Percentiles rank a stretch among this genome's conserved stretches.
Evolutionary conservation across 1,140 invertebrate species (phyloP).

Genomic region (Venustaconcha ellipsiformis): DNA sequence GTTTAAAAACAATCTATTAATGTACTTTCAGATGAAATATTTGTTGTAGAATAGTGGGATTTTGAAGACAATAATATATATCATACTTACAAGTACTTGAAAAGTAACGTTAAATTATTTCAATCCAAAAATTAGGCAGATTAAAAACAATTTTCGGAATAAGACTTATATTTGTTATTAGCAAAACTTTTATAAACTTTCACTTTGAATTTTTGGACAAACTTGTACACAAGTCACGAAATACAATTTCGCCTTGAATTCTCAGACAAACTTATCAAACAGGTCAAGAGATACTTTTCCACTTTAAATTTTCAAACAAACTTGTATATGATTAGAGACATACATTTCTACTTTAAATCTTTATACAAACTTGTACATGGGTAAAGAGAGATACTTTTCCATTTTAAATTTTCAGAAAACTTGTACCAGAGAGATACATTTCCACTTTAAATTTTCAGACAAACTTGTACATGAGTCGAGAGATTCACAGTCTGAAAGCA

Average conservation of each 20-base stretch:
- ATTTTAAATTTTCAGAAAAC: neutral
- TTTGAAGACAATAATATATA: no score
- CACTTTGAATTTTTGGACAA: constrained; percentile 43
- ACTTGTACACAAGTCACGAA: constrained; percentile 54
- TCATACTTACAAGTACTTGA: no score
- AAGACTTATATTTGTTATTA: no score
- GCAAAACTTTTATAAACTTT: neutral
- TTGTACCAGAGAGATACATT: neutral
- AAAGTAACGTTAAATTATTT: no score
- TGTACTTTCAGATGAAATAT: no score
- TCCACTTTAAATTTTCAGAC: constrained; percentile 39
- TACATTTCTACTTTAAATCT: constrained; percentile 15
- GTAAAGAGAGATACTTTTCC: neutral
- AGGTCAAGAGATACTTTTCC: neutral
- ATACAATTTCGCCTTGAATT: constrained; percentile 30
- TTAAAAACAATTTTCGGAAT: no score
- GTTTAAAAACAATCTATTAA: no score
- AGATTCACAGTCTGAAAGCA: constrained; percentile 54
- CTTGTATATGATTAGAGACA: constrained; percentile 54
- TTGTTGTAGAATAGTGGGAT: no score
- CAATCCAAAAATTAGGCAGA: no score
- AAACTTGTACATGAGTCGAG: constrained; percentile 54
- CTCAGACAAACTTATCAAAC: neutral
- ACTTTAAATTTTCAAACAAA: constrained; percentile 46
- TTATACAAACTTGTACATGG: no score